These are phyloP conservation scores for Alosa sapidissima DNA, from an alignment of 2,797 vertebrate genomes.

Conservation along the genomic window DNA sequence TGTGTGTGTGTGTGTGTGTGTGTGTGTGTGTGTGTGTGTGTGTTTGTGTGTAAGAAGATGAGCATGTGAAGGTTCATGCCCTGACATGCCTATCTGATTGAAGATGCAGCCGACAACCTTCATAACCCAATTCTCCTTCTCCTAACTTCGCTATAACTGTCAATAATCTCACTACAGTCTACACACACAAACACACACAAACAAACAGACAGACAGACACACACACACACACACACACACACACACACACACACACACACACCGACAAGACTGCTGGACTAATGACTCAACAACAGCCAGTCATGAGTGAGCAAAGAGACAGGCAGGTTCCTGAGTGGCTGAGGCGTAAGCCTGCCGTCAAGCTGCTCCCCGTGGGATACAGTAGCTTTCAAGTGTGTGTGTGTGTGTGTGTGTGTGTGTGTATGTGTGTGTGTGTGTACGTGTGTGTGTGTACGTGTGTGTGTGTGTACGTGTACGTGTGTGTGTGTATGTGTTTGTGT, in stretches of 20 bases:
- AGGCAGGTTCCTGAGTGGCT: no score
- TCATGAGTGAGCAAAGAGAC: no score
- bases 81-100: constrained; percentile 54
- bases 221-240: neutral
- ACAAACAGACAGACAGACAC: neutral
- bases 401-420: neutral
- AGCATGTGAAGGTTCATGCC: constrained; percentile 40
- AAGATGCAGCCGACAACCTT: constrained; percentile 50
- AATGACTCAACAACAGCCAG: neutral
- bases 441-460: neutral
- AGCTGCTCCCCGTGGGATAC: no score
- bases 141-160: no score
- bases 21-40: neutral
- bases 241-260: no score
- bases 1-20: neutral
- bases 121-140: no score
- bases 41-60: neutral
- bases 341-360: no score
- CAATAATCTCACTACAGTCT: no score
- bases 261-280: neutral
- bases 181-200: constrained; percentile 2
- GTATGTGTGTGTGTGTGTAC: no score
- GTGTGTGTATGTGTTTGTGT: no score
- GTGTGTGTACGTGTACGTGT: neutral
- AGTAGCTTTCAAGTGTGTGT: neutral